Base-by-base conservation (phyloP, 2,113 vertebrate species). In the Lycaon pictus region DNA sequence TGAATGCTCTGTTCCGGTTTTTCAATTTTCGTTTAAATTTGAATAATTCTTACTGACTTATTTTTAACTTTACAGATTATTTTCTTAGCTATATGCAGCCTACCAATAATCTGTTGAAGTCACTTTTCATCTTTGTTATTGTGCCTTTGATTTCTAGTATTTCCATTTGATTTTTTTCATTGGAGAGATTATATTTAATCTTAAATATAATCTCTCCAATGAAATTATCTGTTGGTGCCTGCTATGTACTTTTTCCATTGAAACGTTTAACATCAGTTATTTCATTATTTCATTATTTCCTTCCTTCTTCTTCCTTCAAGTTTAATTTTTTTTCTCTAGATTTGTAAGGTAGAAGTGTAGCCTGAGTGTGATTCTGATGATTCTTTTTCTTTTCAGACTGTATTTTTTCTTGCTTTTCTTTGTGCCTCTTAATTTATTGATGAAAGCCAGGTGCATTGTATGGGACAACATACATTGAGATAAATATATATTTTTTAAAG, bases 271-370 rank as follows among this genome's bases (percentile, higher is more conserved):
- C 35, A 48, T 82, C 16, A 65, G 32, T 35, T n/a, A n/a, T 69
- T n/a, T 65, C 32, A 84, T 29, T 82, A 65, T 71, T 72, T 62
- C 13, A 63, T 81, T 56, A 37, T 80, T 65, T 65, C 76, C 16
- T 88, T 88, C 16, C 25, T 96, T 90, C 48, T 65, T 4, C 29
- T 95, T 90, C 5, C 56, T 95, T 67, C 65, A 27, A 56, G 15
- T 72, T 92, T 92, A 72, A 87, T 43, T 82, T 92, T 48, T n/a
- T 87, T n/a, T 92, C 32, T 92, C 60, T 25, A 37, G 16, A 58
- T 84, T 56, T 65, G 3, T 76, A 27, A 76, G 4, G 65, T 43
- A 48, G 48, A 74, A 63, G 16, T 7, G 3, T 58, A 37, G 15
- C n/a, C 9, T 62, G 32, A 62, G 37, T 51, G 29, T 88, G 11